Percentiles rank a stretch among this genome's conserved stretches.
Conservation (phyloP, 2,113 vertebrate species). For the Origma solitaria region DNA sequence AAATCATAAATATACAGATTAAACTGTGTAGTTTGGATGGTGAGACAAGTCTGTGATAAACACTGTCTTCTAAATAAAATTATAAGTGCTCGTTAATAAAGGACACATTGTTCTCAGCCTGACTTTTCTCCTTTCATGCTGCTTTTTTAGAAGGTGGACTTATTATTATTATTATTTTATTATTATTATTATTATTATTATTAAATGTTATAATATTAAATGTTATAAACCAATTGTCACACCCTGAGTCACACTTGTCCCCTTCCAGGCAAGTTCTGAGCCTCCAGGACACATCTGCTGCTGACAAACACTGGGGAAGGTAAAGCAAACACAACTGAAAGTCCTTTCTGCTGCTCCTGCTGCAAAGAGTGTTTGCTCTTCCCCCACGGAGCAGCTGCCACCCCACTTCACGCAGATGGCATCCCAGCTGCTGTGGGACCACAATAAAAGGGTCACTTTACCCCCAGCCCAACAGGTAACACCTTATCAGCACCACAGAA, state of each 20-base stretch:
- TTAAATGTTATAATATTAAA: no score
- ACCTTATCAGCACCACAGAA: background rate
- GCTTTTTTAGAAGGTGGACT: background rate
- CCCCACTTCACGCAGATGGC: background rate
- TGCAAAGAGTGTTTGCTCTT: constrained; percentile 52
- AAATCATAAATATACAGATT: background rate
- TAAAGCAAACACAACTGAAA: constrained; percentile 58
- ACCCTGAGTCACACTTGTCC: background rate
- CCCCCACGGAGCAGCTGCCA: constrained; percentile 65
- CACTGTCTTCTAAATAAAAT: background rate
- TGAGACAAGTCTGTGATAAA: background rate
- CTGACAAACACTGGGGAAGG: constrained; percentile 52
- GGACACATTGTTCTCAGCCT: background rate
- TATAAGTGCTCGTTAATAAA: background rate
- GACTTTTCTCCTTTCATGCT: background rate
- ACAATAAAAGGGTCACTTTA: background rate
- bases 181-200: background rate
- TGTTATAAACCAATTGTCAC: background rate
- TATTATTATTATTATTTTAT: background rate
- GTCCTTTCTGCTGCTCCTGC: constrained; percentile 53
- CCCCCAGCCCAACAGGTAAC: background rate
- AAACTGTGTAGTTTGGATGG: background rate
- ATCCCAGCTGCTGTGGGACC: background rate
- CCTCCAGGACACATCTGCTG: constrained; percentile 68
- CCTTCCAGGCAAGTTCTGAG: constrained; percentile 1